Percentiles rank a stretch among this genome's conserved stretches.
Evolutionary conservation across 1,140 invertebrate genomes (phyloP).

Genomic region (Sycobia sp.): DNA sequence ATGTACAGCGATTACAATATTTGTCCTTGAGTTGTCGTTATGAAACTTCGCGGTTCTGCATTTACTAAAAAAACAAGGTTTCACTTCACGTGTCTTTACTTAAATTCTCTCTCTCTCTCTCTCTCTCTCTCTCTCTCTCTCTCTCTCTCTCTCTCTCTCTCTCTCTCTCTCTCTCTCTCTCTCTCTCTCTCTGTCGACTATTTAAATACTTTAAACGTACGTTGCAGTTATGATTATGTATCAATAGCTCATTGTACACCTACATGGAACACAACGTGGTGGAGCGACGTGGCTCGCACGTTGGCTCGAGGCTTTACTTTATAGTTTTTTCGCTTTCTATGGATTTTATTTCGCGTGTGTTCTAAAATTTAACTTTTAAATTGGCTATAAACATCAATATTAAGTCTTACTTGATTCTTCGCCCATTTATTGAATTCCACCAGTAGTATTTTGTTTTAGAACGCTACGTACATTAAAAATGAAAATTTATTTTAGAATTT

Average conservation of each 20-base stretch:
- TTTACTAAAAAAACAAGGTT: constrained; percentile 14
- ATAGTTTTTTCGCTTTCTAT: constrained; percentile 44
- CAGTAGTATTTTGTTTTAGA: neutral
- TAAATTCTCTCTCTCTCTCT: too few relatives aligned
- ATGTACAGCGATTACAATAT: constrained; percentile 25
- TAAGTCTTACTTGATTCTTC: constrained; percentile 23
- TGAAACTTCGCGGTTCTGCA: constrained; percentile 1
- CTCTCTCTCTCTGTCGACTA: constrained; percentile 27
- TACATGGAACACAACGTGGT: constrained; percentile 58
- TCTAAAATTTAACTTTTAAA: constrained; percentile 17
- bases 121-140: too few relatives aligned
- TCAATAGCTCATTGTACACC: constrained; percentile 51
- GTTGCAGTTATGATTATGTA: constrained; percentile 57
- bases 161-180: too few relatives aligned
- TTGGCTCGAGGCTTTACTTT: constrained; percentile 45
- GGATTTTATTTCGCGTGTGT: constrained; percentile 34
- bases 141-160: too few relatives aligned
- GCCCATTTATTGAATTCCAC: constrained; percentile 2
- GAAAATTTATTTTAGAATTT: constrained; percentile 2
- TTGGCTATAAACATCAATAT: constrained; percentile 27
- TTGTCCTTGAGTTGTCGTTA: neutral
- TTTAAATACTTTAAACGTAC: constrained; percentile 39
- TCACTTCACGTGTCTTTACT: too few relatives aligned
- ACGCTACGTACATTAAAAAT: too few relatives aligned
- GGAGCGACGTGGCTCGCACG: constrained; percentile 55